Percentiles rank a stretch among this genome's conserved stretches.
Conservation (phyloP, 1,140 invertebrate genomes). For the Drosophila nebulosa region DNA sequence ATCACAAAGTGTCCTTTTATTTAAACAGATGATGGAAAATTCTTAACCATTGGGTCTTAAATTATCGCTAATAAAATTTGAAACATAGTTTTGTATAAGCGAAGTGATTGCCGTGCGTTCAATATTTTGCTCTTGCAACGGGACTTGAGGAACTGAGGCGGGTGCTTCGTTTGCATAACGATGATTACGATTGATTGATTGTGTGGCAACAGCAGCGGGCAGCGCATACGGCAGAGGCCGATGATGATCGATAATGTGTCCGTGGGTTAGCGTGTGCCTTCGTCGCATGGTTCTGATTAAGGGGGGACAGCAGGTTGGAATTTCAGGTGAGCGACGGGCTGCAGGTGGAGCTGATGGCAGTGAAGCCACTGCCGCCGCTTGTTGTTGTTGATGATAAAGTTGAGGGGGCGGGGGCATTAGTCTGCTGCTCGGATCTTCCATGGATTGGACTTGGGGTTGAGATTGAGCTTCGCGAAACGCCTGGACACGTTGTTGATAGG, state of each 20-base stretch:
- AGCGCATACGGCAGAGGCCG: neutral
- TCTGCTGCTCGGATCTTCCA: neutral
- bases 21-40: neutral
- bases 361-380: neutral
- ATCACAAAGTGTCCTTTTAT: conserved; percentile 1
- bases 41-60: neutral
- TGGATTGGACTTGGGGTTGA: neutral
- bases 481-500: neutral
- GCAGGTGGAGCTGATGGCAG: no score
- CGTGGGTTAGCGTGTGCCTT: neutral
- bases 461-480: neutral
- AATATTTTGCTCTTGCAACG: neutral
- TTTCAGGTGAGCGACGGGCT: neutral
- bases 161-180: neutral
- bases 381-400: neutral
- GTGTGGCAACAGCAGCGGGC: neutral
- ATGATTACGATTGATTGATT: neutral
- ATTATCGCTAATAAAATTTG: neutral
- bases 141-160: neutral
- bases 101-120: neutral
- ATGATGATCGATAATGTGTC: neutral
- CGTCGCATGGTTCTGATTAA: neutral
- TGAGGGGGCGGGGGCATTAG: neutral
- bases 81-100: neutral
- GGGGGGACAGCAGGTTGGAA: neutral